Base-by-base conservation (phyloP, 2,113 vertebrate species). In the Turnix velox region DNA sequence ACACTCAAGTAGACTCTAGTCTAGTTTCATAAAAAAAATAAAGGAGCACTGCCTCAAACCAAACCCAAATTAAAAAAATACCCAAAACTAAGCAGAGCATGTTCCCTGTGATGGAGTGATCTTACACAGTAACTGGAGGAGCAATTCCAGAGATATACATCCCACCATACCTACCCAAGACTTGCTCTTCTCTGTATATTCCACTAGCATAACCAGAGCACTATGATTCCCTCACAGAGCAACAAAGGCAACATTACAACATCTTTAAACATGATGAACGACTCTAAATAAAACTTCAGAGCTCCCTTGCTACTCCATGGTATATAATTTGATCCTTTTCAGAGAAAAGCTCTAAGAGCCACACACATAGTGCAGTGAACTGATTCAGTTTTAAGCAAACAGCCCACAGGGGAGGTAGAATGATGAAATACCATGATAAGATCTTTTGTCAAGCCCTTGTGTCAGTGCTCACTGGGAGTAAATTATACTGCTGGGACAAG, bases 221-320 rank as follows among this genome's bases (percentile, higher is more conserved):
- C 73, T 69, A 83, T 37, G 88, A 71, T 95, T 74, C 69, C 63
- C 89, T 84, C 83, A 93, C 63, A 96, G 83, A 95, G 92, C 43
- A 95, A 76, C 63, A 79, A 59, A 94, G 76, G 68, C 45, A 93
- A 72, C 18, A 87, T 67, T 54, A 76, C 3, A 6, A 43, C 11
- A 40, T 39, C 43, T 95, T 95, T 79, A 88, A 96, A 96, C 78
- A 62, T 76, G 94, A 71, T 45, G 16, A 76, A 87, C 27, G 82
- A 66, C 31, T 92, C 69, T 77, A 96, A 76, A 92, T 92, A 95
- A 94, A 94, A 96, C 84, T 80, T 90, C 74, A 95, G 87, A 92
- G 80, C 82, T 95, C 95, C 87, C 93, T 94, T 48, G 72, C 71
- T 96, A 95, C 46, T 6, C 58, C 78, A 72, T 57, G 82, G 76